Evolutionary conservation across 2,113 vertebrate species (phyloP), one percentile per base, ranked within the genome.

Genomic region (Boleophthalmus pectinirostris): DNA sequence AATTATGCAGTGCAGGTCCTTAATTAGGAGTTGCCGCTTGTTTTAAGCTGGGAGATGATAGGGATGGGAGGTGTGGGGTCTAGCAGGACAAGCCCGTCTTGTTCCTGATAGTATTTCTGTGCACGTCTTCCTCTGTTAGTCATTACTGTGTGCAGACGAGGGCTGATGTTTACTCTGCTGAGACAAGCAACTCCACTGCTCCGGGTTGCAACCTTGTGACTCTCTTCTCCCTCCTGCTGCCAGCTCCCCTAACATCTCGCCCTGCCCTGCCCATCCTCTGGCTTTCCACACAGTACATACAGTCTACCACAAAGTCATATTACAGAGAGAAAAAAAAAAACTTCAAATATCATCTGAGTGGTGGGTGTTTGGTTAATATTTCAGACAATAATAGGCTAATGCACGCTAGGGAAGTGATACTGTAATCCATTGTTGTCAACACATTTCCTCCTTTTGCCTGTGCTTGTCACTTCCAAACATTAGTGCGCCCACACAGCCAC

Each of bases 91-190:
- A 85, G 84, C 72, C 75, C 83, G 90, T 57, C 21, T 53, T 13
- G 71, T 81, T 75, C 75, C 83, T 87, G 85, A 88, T 91, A 85
- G 85, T 83, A 80, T 90, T 92, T 92, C 89, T 82, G 82, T 83
- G 88, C 89, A 90, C 83, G 90, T 92, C 90, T 78, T 81, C 77
- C 84, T 86, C 84, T 89, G 87, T 94, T 92, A 91, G 88, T 92
- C 90, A 90, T 93, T 93, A 92, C 91, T 89, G 89, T 89, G 89
- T 90, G 88, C 88, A 92, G 91, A 93, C 87, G 78, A 90, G 84
- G 85, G 87, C 77, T 87, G 88, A 92, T 92, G 90, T 93, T 93
- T 90, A 88, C 91, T 91, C 89, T 92, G 91, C 92, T 93, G 90
- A 92, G 87, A 92, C 92, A 92, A 91, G 91, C 91, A 92, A 92